phyloP scores from a whole-genome alignment of 2,888 invertebrate species.

The Gymnoscelis rufifasciata region DNA sequence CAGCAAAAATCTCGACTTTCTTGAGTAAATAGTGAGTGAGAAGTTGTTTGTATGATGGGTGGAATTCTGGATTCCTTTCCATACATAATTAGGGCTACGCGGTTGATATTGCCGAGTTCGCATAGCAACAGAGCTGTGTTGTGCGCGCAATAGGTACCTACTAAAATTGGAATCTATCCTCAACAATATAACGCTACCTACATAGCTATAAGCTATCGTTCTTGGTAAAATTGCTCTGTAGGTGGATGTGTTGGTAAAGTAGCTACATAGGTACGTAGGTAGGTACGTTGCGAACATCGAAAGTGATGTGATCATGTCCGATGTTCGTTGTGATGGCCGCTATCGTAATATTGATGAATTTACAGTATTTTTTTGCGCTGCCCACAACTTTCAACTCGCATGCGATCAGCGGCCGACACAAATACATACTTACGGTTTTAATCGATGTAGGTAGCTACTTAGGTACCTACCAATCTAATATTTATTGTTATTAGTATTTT shows the following conservation, averaged over 20 bases:
- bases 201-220: conserved; percentile 17
- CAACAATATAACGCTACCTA: conserved; percentile 2
- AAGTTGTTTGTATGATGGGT: conserved; percentile 38
- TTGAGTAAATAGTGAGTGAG: conserved; percentile 44
- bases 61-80: conserved; percentile 38
- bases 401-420: conserved; percentile 31
- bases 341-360: conserved; percentile 29
- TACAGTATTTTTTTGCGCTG: conserved; percentile 28
- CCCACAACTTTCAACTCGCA: conserved; percentile 35
- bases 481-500: too few relatives aligned
- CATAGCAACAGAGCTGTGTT: conserved; percentile 55
- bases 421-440: conserved; percentile 35
- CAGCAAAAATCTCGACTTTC: conserved; percentile 70
- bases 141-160: conserved; percentile 43
- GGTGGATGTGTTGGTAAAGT: not conserved
- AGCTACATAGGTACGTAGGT: conserved; percentile 20
- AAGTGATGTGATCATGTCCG: conserved; percentile 39
- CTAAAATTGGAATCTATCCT: conserved; percentile 65
- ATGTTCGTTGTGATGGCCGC: conserved; percentile 45
- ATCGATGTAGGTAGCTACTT: conserved; percentile 8
- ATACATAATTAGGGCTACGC: conserved; percentile 43
- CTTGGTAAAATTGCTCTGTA: conserved; percentile 62
- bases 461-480: not conserved
- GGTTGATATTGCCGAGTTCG: conserved; percentile 37
- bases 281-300: conserved; percentile 38